These are phyloP conservation scores for Tetragonisca angustula DNA, from an alignment of 2,888 invertebrate species.

Conservation along the genomic window DNA sequence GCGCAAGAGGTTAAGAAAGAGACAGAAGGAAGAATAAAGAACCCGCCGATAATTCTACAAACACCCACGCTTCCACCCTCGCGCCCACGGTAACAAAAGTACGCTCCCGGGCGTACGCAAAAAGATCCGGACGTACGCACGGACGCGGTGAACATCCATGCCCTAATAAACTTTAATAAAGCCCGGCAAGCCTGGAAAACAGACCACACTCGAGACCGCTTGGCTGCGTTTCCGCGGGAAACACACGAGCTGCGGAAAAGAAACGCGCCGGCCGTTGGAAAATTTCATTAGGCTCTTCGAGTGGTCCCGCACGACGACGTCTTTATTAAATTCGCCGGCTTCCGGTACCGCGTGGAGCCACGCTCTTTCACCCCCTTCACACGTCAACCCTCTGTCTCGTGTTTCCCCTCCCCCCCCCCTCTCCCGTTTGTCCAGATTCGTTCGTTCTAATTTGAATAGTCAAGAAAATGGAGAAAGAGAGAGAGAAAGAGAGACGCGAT, in stretches of 20 bases:
- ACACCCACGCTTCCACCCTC: slow-evolving; percentile 13
- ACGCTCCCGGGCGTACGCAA: not conserved
- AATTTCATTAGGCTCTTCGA: slow-evolving; percentile 51
- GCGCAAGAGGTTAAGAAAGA: too few relatives aligned
- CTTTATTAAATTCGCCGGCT: slow-evolving; percentile 50
- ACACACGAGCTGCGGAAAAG: slow-evolving; percentile 3
- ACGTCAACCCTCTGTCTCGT: too few relatives aligned
- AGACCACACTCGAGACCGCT: not conserved
- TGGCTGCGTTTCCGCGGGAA: slow-evolving; percentile 3
- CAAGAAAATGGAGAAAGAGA: not conserved
- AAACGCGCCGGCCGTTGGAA: slow-evolving; percentile 26
- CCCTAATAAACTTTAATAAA: slow-evolving; percentile 21
- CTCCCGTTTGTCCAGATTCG: not conserved
- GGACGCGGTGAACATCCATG: not conserved
- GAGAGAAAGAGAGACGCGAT: not conserved
- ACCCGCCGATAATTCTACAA: not conserved
- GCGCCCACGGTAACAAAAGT: not conserved
- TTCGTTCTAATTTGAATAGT: not conserved
- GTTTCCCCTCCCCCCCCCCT: too few relatives aligned
- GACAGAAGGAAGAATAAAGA: not conserved
- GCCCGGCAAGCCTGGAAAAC: not conserved
- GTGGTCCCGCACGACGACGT: slow-evolving; percentile 16
- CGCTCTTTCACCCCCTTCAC: slow-evolving; percentile 19
- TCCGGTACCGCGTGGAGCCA: not conserved
- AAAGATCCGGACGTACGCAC: not conserved